Conservation (phyloP, 2,113 vertebrate genomes). For the Dasypus novemcinctus region DNA sequence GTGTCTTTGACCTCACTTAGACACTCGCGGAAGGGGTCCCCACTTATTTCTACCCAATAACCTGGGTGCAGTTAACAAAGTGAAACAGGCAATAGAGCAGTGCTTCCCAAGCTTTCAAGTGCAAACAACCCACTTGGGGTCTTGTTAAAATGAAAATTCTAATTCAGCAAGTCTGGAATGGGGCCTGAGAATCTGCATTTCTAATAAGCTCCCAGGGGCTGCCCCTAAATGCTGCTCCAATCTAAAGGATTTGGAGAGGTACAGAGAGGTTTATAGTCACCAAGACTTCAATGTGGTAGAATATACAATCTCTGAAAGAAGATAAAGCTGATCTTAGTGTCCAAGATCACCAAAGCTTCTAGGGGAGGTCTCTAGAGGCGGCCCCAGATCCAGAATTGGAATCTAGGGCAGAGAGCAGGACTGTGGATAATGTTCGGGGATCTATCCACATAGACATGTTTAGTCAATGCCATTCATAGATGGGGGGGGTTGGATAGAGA, state of each 20-base stretch:
- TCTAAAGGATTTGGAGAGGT: not conserved
- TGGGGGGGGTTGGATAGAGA: too few species aligned
- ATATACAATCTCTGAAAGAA: conserved; percentile 31
- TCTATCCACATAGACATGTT: not conserved
- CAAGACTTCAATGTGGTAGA: not conserved
- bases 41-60: not conserved
- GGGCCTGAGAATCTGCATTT: not conserved
- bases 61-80: not conserved
- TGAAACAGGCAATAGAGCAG: not conserved
- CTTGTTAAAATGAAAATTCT: not conserved
- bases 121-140: not conserved
- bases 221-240: not conserved
- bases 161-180: not conserved
- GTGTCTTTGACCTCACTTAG: conserved; percentile 32
- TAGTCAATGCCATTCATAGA: not conserved
- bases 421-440: not conserved
- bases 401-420: not conserved
- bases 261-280: not conserved
- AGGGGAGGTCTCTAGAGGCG: not conserved
- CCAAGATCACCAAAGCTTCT: not conserved
- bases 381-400: not conserved
- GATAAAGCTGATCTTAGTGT: not conserved
- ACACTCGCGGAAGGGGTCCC: not conserved
- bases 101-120: not conserved
- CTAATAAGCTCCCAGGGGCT: not conserved